Base-by-base conservation (phyloP, 1,140 invertebrate species). In the Formica exsecta region DNA sequence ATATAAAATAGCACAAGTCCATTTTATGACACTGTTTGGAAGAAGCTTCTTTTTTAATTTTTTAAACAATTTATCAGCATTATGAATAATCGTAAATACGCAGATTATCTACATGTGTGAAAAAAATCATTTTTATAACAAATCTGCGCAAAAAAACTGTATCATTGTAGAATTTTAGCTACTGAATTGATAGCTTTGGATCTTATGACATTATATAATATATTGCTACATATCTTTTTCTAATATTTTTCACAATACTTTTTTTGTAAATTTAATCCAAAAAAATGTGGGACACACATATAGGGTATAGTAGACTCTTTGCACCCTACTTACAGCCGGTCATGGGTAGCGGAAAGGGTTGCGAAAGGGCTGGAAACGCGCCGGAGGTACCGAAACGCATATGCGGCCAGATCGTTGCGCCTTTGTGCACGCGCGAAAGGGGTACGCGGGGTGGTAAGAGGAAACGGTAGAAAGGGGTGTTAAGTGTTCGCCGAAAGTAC, bases 401-500 rank as follows among this genome's bases (percentile, higher is more conserved):
- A 83, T 83, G 68, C 68, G 54, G 16, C 68, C 29, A 41, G 51
- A 80, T 70, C 77, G 65, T 80, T 83, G 79, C 68, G 57, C 79
- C 68, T 83, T 83, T 83, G 79, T 83, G 79, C 38, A 36, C 79
- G 79, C 29, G 54, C 79, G 54, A 74, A 83, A 83, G 79, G 25
- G 44, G 25, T 11, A 16, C 68, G 19, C 25, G 68, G 25, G 22
- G 41, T 32, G 32, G 51, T 71, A 51, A 71, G 48, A 73, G 70
- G n/a, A 48, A 36, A 6, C 22, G 48, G 70, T 19, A 25, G 70
- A 54, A 54, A 73, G 48, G 79, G 79, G 68, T 83, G 79, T 83
- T 83, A 83, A 73, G 79, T 74, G 68, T 74, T 83, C 79, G 61
- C 54, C 79, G 54, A 83, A 83, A 83, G 54, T 83, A 68, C 79